Evolutionary conservation across 2,888 invertebrate species (phyloP).

Genomic region (Psylliodes chrysocephalus): DNA sequence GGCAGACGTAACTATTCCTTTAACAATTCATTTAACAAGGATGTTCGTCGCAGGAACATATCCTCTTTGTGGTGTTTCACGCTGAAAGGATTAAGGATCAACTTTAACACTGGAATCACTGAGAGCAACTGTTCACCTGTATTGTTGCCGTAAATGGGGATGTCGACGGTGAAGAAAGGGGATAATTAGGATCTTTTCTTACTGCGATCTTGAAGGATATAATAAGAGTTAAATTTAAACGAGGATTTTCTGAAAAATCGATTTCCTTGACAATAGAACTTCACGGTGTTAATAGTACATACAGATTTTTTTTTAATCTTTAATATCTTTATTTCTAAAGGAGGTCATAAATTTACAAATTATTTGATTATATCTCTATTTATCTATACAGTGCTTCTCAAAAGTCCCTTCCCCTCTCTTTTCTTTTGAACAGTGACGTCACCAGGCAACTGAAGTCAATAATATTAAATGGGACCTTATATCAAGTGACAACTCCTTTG

Average conservation of each 20-base stretch:
- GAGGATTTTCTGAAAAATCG: neutral
- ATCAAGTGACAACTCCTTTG: no score
- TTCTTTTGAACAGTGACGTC: no score
- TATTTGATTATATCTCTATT: no score
- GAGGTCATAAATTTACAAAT: no score
- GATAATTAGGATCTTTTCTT: constrained; percentile 48
- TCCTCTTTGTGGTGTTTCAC: constrained; percentile 41
- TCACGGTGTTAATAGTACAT: no score
- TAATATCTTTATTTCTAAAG: no score
- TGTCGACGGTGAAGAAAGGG: constrained; percentile 41
- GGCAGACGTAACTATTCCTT: constrained; percentile 6
- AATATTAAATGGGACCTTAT: no score
- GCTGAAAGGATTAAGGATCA: constrained; percentile 38
- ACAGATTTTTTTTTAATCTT: no score
- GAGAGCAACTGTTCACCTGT: constrained; percentile 40
- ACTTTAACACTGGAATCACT: constrained; percentile 46
- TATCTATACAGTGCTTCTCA: no score
- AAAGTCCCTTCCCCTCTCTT: no score
- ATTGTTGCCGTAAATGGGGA: constrained; percentile 48
- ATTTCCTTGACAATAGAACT: neutral
- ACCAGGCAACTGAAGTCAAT: no score
- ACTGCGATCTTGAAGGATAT: constrained; percentile 4
- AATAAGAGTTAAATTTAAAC: neutral
- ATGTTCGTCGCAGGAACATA: constrained; percentile 28
- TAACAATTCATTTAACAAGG: constrained; percentile 36